Evolutionary conservation across 1,140 invertebrate genomes (phyloP).

Genomic region (Drosophila kepulauana): DNA sequence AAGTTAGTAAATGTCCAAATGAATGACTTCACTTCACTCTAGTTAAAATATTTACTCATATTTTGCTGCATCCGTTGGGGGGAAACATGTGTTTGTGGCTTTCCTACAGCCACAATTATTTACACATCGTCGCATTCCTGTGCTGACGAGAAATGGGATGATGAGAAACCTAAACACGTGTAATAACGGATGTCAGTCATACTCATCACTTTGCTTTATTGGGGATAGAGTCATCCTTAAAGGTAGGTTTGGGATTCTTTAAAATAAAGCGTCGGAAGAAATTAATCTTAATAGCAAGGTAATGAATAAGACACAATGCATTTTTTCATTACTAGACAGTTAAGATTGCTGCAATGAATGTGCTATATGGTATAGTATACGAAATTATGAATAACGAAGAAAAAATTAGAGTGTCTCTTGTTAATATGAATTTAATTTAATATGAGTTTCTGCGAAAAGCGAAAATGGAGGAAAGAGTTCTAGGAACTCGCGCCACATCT

Average conservation of each 20-base stretch:
- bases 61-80: slow-evolving; percentile 39
- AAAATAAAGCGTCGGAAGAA: background rate
- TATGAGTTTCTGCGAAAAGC: background rate
- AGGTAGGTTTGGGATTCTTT: background rate
- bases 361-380: background rate
- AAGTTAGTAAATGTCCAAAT: slow-evolving; percentile 81
- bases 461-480: slow-evolving; percentile 1
- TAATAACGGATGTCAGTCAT: slow-evolving; percentile 21
- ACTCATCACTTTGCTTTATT: background rate
- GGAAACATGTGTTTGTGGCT: slow-evolving; percentile 74
- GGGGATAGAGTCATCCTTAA: background rate
- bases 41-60: slow-evolving; percentile 82
- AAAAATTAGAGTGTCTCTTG: no score
- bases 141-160: slow-evolving; percentile 10
- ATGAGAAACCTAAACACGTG: slow-evolving; percentile 17
- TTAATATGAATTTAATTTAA: background rate
- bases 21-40: slow-evolving; percentile 81
- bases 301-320: no score
- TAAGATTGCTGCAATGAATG: no score
- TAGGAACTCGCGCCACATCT: slow-evolving; percentile 22
- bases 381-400: background rate
- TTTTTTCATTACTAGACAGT: no score
- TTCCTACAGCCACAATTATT: slow-evolving; percentile 63
- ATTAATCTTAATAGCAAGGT: background rate
- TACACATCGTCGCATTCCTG: slow-evolving; percentile 67